Percentiles rank a stretch among this genome's conserved stretches.
phyloP scores from a whole-genome alignment of 1,140 invertebrate genomes.

The Neuroterus valhalla region DNA sequence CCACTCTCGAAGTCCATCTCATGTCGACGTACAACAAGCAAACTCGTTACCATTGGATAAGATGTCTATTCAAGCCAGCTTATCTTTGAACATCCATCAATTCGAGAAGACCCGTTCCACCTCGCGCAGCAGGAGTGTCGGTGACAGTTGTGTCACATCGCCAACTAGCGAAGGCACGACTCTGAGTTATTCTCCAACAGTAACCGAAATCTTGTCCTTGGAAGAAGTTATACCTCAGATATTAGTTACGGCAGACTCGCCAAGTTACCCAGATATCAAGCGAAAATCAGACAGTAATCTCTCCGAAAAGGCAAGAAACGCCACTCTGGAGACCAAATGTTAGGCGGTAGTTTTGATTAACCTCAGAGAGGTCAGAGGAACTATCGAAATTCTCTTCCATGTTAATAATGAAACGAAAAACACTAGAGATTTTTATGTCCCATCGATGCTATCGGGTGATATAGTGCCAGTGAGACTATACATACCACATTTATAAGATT shows the following conservation, averaged over 20 bases:
- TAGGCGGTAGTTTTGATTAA: constrained; percentile 43
- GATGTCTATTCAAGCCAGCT: constrained; percentile 55
- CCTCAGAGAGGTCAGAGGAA: neutral
- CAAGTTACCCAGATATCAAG: constrained; percentile 47
- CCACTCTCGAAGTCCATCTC: constrained; percentile 61
- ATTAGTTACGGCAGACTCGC: constrained; percentile 44
- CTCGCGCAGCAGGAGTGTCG: constrained; percentile 62
- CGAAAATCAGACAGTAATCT: constrained; percentile 51
- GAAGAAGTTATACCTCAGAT: constrained; percentile 58
- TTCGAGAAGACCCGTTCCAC: constrained; percentile 54
- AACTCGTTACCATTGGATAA: constrained; percentile 44
- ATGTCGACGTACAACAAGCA: constrained; percentile 39
- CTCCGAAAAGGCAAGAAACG: constrained; percentile 52
- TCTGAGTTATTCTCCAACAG: constrained; percentile 65
- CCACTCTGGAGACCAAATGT: constrained; percentile 67
- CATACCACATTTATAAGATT: constrained; percentile 63
- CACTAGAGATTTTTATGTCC: constrained; percentile 48
- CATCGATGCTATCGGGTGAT: constrained; percentile 45
- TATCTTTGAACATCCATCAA: constrained; percentile 62
- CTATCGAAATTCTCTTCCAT: constrained; percentile 51
- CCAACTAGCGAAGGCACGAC: constrained; percentile 67
- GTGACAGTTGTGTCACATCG: constrained; percentile 67
- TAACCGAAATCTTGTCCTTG: constrained; percentile 62
- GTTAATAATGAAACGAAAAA: neutral
- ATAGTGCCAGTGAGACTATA: constrained; percentile 64